These are phyloP conservation scores for Apamea monoglypha DNA, from an alignment of 2,888 invertebrate genomes.

Conservation along the genomic window DNA sequence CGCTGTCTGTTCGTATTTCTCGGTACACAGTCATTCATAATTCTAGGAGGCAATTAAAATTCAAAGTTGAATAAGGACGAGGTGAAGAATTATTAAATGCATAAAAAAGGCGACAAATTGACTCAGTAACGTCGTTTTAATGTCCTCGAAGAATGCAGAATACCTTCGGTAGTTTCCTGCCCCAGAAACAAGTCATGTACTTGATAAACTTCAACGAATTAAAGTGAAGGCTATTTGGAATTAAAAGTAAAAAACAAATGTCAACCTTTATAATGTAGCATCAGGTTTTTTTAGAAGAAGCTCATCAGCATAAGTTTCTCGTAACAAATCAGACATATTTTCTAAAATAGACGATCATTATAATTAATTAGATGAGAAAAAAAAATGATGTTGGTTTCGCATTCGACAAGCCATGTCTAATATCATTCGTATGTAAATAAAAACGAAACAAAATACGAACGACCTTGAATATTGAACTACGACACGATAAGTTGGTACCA, in stretches of 20 bases:
- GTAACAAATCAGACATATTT: not conserved
- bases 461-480: constrained; percentile 81
- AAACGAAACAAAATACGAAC: constrained; percentile 66
- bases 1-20: constrained; percentile 45
- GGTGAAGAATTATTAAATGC: constrained; percentile 57
- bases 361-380: constrained; percentile 16
- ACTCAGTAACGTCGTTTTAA: constrained; percentile 35
- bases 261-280: constrained; percentile 8
- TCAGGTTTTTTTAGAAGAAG: not conserved
- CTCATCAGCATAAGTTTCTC: not conserved
- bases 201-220: constrained; percentile 46
- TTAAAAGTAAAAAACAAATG: constrained; percentile 30
- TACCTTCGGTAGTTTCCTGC: constrained; percentile 45
- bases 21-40: constrained; percentile 49
- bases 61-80: constrained; percentile 59
- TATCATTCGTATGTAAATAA: constrained; percentile 48
- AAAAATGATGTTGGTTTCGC: not conserved
- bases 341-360: constrained; percentile 12
- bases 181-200: constrained; percentile 54
- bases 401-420: constrained; percentile 4
- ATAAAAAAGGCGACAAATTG: constrained; percentile 45
- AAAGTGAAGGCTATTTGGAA: constrained; percentile 34
- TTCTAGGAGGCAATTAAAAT: constrained; percentile 62
- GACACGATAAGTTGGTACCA: constrained; percentile 70
- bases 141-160: constrained; percentile 50